Conservation (phyloP, 2,888 invertebrate genomes). For the Teleiodes luculella region DNA sequence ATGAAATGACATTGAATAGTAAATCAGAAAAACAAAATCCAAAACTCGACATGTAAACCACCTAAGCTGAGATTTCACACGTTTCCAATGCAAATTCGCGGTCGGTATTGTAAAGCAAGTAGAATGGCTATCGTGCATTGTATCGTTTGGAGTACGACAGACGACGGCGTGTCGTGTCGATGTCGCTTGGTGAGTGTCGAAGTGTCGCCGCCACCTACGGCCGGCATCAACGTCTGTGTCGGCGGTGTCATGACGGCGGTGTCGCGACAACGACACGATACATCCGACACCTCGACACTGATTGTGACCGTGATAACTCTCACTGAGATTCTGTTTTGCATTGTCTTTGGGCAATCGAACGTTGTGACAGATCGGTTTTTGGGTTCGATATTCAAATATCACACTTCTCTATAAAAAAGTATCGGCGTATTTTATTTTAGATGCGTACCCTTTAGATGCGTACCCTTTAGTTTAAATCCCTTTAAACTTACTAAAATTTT, state of each 20-base stretch:
- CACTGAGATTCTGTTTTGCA: constrained; percentile 50
- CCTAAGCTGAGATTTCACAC: constrained; percentile 32
- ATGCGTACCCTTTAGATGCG: no score
- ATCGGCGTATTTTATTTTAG: no score
- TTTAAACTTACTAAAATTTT: no score
- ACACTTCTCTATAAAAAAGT: no score
- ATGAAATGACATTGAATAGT: no score
- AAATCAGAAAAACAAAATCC: background rate
- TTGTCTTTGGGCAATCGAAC: constrained; percentile 48
- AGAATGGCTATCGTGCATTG: constrained; percentile 47
- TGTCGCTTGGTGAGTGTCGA: constrained; percentile 10
- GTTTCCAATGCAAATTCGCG: constrained; percentile 56
- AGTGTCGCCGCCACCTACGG: constrained; percentile 36
- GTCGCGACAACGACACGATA: constrained; percentile 34
- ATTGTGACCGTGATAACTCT: constrained; percentile 61
- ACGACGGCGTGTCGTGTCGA: background rate
- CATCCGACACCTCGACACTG: constrained; percentile 48
- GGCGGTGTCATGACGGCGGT: constrained; percentile 29
- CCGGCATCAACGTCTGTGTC: constrained; percentile 28
- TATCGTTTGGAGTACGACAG: constrained; percentile 30
- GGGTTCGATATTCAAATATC: background rate
- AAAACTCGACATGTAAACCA: constrained; percentile 13
- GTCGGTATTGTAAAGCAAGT: constrained; percentile 50
- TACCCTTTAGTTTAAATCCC: background rate
- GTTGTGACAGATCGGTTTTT: constrained; percentile 32